Conservation (phyloP, 2,113 vertebrate genomes). For the Eurypyga helias region DNA sequence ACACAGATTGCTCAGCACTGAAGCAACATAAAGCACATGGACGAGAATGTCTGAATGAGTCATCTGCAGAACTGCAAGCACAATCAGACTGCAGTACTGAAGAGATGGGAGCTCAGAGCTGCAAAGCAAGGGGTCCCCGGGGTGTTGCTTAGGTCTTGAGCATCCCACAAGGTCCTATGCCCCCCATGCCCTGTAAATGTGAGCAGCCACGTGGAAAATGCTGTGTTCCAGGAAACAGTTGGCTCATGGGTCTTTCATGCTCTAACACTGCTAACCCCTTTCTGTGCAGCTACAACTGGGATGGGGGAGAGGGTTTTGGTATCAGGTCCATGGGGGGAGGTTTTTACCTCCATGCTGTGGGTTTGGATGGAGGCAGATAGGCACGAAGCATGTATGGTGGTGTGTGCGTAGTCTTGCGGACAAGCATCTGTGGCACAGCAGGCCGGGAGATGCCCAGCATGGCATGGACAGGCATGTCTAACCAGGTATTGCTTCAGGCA, state of each 20-base stretch:
- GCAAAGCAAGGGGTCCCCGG: background rate
- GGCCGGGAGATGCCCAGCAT: background rate
- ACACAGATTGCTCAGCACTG: slow-evolving; percentile 8
- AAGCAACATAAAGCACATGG: background rate
- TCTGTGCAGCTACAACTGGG: background rate
- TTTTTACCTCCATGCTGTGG: background rate
- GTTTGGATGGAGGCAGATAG: background rate
- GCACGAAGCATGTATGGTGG: background rate
- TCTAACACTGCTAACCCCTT: accelerated
- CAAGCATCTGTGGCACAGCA: background rate
- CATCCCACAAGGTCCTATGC: background rate
- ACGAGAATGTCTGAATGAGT: slow-evolving; percentile 22
- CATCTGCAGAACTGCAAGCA: slow-evolving; percentile 10
- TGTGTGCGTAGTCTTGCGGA: background rate
- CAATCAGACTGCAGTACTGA: background rate
- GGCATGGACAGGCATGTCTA: background rate
- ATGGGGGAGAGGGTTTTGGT: background rate
- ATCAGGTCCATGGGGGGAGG: background rate
- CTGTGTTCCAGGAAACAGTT: background rate
- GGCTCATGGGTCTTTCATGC: background rate
- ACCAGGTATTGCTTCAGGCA: background rate
- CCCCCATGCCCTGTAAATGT: background rate
- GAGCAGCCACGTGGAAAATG: background rate
- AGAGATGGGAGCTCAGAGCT: background rate
- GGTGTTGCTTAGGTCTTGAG: background rate